A percentile compares a stretch with the other conserved stretches of the same genome.
These are phyloP conservation scores for Bagarius yarrelli DNA, from an alignment of 2,113 vertebrate species.

Conservation along the genomic window DNA sequence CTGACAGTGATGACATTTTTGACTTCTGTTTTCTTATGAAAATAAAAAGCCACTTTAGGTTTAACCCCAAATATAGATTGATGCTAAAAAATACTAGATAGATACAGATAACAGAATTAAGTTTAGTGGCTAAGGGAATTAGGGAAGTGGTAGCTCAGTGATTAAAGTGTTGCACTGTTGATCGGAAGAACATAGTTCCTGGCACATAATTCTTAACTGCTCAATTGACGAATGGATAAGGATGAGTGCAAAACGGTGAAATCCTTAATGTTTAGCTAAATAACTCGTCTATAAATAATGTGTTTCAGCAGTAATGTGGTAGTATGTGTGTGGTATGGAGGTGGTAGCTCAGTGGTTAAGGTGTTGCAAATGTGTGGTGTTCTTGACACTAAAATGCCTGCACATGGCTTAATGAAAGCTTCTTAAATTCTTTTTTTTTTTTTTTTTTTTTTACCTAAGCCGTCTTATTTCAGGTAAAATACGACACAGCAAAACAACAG, in stretches of 20 bases:
- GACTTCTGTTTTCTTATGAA: no score
- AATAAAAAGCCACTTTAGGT: background rate
- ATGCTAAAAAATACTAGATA: background rate
- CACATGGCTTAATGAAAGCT: background rate
- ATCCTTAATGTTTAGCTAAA: background rate
- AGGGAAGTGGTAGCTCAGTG: no score
- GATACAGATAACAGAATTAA: background rate
- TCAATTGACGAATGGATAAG: no score
- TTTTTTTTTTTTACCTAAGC: background rate
- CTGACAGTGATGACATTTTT: no score
- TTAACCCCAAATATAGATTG: background rate
- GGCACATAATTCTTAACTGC: no score
- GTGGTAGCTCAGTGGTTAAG: background rate
- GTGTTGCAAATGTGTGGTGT: background rate
- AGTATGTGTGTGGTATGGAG: background rate
- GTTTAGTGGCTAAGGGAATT: background rate
- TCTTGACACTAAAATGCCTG: background rate
- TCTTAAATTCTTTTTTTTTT: background rate
- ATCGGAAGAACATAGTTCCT: no score
- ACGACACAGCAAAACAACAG: background rate
- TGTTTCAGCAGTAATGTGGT: background rate
- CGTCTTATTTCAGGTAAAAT: background rate
- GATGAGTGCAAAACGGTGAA: no score
- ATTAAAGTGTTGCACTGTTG: no score
- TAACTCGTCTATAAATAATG: background rate